These are phyloP conservation scores for Actenoides hombroni DNA, from an alignment of 2,113 vertebrate species.

Conservation along the genomic window DNA sequence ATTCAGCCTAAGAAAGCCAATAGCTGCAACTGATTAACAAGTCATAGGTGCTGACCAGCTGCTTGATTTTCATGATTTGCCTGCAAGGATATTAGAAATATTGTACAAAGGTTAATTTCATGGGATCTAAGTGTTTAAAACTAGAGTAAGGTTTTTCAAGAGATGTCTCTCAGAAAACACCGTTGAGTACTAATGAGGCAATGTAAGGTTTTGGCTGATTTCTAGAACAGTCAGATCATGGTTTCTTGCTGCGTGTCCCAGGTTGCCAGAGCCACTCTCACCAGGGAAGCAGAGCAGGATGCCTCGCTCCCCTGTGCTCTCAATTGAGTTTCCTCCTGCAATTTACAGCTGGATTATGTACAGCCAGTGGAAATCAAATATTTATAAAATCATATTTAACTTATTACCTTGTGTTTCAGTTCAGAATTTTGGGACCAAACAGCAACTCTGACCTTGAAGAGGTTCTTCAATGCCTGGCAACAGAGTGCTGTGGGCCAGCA, in stretches of 20 bases:
- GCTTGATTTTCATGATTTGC: background rate
- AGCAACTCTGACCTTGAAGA: background rate
- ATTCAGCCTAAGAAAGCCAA: background rate
- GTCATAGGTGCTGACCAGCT: background rate
- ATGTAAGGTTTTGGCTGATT: background rate
- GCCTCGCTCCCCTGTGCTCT: background rate
- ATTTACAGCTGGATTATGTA: background rate
- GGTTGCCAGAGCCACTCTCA: background rate
- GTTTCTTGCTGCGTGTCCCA: background rate
- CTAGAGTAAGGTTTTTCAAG: background rate
- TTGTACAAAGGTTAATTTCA: background rate
- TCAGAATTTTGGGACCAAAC: background rate
- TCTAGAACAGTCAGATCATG: background rate
- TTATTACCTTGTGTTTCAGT: constrained; percentile 20
- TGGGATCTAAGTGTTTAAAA: background rate
- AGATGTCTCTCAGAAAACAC: background rate
- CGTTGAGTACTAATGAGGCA: background rate
- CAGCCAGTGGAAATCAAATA: constrained; percentile 36
- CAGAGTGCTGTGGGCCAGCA: background rate
- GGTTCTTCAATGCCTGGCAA: background rate
- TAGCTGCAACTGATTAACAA: background rate
- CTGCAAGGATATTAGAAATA: background rate
- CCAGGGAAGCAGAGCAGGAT: background rate
- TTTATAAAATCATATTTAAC: constrained; percentile 46
- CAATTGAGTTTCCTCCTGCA: background rate